Conservation (phyloP, 2,113 vertebrate genomes). For the Brachypodius melanocephalos region DNA sequence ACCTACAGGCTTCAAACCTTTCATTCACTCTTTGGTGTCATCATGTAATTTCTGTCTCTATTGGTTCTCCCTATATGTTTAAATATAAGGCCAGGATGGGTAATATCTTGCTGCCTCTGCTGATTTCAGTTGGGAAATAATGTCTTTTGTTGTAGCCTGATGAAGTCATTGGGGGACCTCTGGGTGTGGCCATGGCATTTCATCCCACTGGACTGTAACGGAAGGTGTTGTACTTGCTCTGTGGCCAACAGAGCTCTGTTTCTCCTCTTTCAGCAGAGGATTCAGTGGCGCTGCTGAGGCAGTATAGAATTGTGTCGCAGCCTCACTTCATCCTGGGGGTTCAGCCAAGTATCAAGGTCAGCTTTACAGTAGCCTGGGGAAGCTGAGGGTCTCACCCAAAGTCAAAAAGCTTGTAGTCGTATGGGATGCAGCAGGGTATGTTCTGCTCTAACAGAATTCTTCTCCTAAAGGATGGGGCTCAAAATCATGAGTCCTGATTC, state of each 20-base stretch:
- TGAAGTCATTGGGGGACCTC: neutral
- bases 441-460: neutral
- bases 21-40: neutral
- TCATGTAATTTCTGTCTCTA: neutral
- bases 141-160: neutral
- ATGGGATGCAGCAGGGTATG: neutral
- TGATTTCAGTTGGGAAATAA: neutral
- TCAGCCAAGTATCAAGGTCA: neutral
- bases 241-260: neutral
- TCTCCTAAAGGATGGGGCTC: neutral
- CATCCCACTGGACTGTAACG: neutral
- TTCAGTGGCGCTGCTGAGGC: neutral
- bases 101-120: neutral
- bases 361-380: neutral
- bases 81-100: neutral
- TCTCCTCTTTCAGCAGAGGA: neutral
- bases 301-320: neutral
- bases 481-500: neutral
- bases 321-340: neutral
- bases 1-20: neutral
- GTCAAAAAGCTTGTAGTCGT: neutral
- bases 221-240: neutral
- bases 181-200: neutral
- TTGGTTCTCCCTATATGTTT: accelerated
- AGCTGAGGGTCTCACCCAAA: neutral